Evolutionary conservation across 2,797 vertebrate species (phyloP).

Genomic region (Arnoldichthys spilopterus): DNA sequence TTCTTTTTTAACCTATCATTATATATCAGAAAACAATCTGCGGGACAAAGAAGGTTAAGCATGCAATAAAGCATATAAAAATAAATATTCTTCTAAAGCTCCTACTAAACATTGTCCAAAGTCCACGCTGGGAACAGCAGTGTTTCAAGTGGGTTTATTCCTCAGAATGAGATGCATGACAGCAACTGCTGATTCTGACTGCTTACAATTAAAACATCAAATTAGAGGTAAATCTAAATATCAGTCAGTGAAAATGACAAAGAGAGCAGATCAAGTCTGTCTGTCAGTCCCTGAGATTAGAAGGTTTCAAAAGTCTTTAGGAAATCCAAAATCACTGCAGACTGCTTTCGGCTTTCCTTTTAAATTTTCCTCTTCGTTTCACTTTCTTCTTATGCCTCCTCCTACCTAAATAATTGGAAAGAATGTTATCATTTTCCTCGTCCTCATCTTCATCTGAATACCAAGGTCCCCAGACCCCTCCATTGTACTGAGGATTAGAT

Average conservation of each 20-base stretch:
- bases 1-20: slow-evolving; percentile 23
- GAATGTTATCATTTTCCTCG: slow-evolving; percentile 71
- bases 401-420: slow-evolving; percentile 75
- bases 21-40: slow-evolving; percentile 55
- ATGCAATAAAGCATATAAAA: slow-evolving; percentile 70
- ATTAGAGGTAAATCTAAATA: slow-evolving; percentile 52
- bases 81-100: slow-evolving; percentile 67
- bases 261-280: slow-evolving; percentile 58
- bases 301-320: slow-evolving; percentile 42
- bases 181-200: slow-evolving; percentile 40
- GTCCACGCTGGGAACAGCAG: slow-evolving; percentile 69
- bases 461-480: slow-evolving; percentile 97
- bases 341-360: slow-evolving; percentile 60
- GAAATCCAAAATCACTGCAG: slow-evolving; percentile 22
- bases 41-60: slow-evolving; percentile 65
- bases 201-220: slow-evolving; percentile 57
- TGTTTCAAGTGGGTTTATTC: slow-evolving; percentile 67
- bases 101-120: slow-evolving; percentile 54
- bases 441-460: slow-evolving; percentile 84
- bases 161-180: slow-evolving; percentile 54
- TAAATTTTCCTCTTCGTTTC: slow-evolving; percentile 69
- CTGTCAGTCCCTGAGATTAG: slow-evolving; percentile 74
- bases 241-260: slow-evolving; percentile 51
- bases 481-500: slow-evolving; percentile 93
- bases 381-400: slow-evolving; percentile 73